Evolutionary conservation across 2,113 vertebrate species (phyloP).

Genomic region (Epinephelus cyanopodus): DNA sequence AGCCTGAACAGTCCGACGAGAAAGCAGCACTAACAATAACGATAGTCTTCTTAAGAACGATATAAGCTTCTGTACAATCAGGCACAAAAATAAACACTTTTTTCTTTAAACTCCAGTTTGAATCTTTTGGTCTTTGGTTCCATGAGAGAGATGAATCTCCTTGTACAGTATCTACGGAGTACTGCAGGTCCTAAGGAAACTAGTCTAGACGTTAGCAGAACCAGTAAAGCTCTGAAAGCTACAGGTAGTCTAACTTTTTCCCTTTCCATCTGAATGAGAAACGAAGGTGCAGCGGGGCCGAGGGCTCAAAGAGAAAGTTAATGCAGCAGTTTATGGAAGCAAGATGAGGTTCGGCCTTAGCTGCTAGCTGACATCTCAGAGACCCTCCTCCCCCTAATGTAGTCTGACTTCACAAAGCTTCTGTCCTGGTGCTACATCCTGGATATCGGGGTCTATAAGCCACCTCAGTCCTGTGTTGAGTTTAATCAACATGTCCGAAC

Average conservation of each 20-base stretch:
- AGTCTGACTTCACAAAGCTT: background rate
- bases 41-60: slow-evolving; percentile 40
- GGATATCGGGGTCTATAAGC: background rate
- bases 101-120: slow-evolving; percentile 35
- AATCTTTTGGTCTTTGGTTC: slow-evolving; percentile 80
- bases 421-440: slow-evolving; percentile 25
- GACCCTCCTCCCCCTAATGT: background rate
- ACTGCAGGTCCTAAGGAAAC: background rate
- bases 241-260: slow-evolving; percentile 5
- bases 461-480: background rate
- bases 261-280: slow-evolving; percentile 28
- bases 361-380: background rate
- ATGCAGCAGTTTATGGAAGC: slow-evolving; percentile 13
- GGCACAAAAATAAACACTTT: slow-evolving; percentile 75
- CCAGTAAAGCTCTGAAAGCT: slow-evolving; percentile 23
- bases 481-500: background rate
- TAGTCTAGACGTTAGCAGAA: slow-evolving; percentile 3
- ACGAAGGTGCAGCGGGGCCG: slow-evolving; percentile 12
- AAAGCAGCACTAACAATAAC: slow-evolving; percentile 63
- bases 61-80: slow-evolving; percentile 71
- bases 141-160: slow-evolving; percentile 22
- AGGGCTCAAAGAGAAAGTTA: background rate
- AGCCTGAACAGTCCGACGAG: slow-evolving; percentile 50
- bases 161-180: background rate
- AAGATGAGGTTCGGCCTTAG: background rate